Percentiles rank a stretch among this genome's conserved stretches.
phyloP scores from a whole-genome alignment of 2,113 vertebrate genomes.

The Callopanchax toddi region DNA sequence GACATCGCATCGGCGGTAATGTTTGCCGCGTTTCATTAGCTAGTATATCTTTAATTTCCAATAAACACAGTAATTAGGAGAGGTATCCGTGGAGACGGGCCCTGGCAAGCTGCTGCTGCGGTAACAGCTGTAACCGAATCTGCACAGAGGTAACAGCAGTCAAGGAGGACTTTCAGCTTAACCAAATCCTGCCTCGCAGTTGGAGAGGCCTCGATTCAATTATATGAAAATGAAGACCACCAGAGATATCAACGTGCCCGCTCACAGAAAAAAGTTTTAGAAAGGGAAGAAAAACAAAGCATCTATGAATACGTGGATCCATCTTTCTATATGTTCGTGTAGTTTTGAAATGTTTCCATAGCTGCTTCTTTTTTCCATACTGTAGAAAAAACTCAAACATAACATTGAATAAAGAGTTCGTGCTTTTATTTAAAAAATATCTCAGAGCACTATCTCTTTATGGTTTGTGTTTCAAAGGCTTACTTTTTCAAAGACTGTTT shows the following conservation, averaged over 20 bases:
- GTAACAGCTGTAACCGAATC: conserved; percentile 82
- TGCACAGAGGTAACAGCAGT: conserved; percentile 75
- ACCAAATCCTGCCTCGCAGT: conserved; percentile 79
- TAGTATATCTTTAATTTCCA: conserved; percentile 86
- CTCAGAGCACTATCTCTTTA: conserved; percentile 42
- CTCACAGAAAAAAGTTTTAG: conserved; percentile 53
- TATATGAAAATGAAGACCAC: conserved; percentile 83
- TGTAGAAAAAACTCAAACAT: conserved; percentile 35
- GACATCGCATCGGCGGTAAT: conserved; percentile 80
- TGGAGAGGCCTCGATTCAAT: conserved; percentile 78
- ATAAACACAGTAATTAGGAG: conserved; percentile 85
- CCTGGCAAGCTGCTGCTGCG: conserved; percentile 74
- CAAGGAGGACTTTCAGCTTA: conserved; percentile 77
- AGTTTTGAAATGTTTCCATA: background rate
- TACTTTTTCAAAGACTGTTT: conserved; percentile 50
- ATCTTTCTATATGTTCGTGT: conserved; percentile 3
- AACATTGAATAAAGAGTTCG: conserved; percentile 22
- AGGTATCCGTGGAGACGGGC: conserved; percentile 78
- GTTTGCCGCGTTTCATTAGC: conserved; percentile 83
- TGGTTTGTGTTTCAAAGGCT: conserved; percentile 41
- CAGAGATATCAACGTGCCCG: conserved; percentile 63
- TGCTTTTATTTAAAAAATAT: conserved; percentile 34
- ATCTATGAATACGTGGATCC: conserved; percentile 34
- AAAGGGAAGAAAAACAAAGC: conserved; percentile 21
- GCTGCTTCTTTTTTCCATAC: background rate